A percentile compares a stretch with the other conserved stretches of the same genome.
Conservation (phyloP, 2,888 invertebrate species). For the Geotrupes spiniger region DNA sequence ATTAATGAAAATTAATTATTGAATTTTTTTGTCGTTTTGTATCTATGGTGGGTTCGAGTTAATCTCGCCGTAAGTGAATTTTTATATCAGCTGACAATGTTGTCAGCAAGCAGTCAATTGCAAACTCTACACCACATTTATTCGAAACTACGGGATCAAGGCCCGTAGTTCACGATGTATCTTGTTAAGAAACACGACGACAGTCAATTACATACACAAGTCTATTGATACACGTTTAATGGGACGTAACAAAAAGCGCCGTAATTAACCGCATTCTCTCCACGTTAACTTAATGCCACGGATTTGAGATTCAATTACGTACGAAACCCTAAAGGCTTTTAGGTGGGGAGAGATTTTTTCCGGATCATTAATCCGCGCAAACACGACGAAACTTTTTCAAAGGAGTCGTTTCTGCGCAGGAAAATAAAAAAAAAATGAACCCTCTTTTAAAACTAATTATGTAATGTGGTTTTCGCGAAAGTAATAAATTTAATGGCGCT, state of each 20-base stretch:
- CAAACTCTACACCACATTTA: too few species aligned
- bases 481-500: slow-evolving; percentile 12
- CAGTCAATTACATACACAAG: too few species aligned
- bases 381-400: slow-evolving; percentile 6
- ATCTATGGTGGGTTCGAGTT: too few species aligned
- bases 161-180: too few species aligned
- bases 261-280: neutral
- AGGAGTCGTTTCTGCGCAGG: slow-evolving; percentile 1
- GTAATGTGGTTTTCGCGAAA: slow-evolving; percentile 10
- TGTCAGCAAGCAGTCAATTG: too few species aligned
- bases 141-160: too few species aligned
- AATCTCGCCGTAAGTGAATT: too few species aligned
- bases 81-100: too few species aligned
- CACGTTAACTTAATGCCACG: neutral
- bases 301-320: neutral
- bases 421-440: neutral
- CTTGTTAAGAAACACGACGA: too few species aligned
- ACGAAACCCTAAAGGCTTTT: slow-evolving; percentile 1
- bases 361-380: slow-evolving; percentile 4
- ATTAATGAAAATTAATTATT: too few species aligned
- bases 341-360: neutral
- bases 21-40: too few species aligned
- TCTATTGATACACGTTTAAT: too few species aligned
- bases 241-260: neutral
- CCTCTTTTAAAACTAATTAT: slow-evolving; percentile 9